Conservation (phyloP, 2,888 invertebrate genomes). For the Desoria tigrina region DNA sequence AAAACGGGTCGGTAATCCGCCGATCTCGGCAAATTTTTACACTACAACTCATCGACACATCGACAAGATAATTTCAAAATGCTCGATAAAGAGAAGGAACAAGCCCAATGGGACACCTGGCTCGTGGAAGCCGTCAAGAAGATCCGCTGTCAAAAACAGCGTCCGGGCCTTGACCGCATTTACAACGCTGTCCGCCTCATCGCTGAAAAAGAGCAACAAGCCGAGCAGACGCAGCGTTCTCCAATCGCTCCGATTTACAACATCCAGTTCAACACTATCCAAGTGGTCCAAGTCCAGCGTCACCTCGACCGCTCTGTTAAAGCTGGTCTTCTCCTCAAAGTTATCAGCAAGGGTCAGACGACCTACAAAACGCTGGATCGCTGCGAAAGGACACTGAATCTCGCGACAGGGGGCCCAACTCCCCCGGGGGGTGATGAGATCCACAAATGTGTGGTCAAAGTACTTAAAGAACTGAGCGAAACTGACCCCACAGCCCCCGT, state of each 20-base stretch:
- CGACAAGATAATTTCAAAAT: too few relatives aligned
- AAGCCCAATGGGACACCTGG: constrained; percentile 52
- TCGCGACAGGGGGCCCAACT: constrained; percentile 11
- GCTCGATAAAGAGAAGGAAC: constrained; percentile 50
- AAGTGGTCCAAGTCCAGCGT: constrained; percentile 49
- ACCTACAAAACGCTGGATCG: constrained; percentile 50
- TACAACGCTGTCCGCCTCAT: constrained; percentile 52
- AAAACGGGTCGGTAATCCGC: too few relatives aligned
- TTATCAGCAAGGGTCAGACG: constrained; percentile 47
- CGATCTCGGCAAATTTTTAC: too few relatives aligned
- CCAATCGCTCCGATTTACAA: constrained; percentile 52
- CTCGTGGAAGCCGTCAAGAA: constrained; percentile 51
- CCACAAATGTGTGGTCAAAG: constrained; percentile 45
- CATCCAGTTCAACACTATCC: constrained; percentile 48
- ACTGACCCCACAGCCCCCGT: constrained; percentile 41
- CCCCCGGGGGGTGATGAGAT: constrained; percentile 26
- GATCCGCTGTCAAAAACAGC: constrained; percentile 52
- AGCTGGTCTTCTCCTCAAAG: constrained; percentile 46
- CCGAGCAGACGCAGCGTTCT: constrained; percentile 46
- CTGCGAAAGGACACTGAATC: constrained; percentile 47
- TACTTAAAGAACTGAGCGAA: constrained; percentile 50
- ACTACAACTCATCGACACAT: too few relatives aligned
- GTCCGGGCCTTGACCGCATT: constrained; percentile 51
- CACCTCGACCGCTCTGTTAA: constrained; percentile 51
- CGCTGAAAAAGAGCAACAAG: constrained; percentile 51